Conservation (phyloP, 2,113 vertebrate species). For the Reinhardtius hippoglossoides region DNA sequence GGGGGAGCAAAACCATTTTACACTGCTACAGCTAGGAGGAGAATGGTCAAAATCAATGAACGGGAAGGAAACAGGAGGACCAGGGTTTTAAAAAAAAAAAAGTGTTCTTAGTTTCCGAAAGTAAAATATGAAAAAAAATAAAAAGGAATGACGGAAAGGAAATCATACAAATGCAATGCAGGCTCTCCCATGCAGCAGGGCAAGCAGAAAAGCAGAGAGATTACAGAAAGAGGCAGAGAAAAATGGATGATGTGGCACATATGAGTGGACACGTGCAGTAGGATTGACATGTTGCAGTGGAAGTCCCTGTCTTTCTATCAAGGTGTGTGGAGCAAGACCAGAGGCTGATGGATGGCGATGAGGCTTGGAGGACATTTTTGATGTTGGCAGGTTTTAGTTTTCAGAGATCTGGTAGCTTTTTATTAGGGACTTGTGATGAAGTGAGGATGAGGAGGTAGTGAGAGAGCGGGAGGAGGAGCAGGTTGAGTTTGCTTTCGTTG, state of each 20-base stretch:
- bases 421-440: slow-evolving; percentile 1
- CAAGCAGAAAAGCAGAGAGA: slow-evolving; percentile 46
- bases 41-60: slow-evolving; percentile 50
- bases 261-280: slow-evolving; percentile 79
- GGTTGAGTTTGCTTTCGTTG: slow-evolving; percentile 61
- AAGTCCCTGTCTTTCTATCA: slow-evolving; percentile 19
- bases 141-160: slow-evolving; percentile 5
- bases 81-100: slow-evolving; percentile 43
- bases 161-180: slow-evolving; percentile 67
- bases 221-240: slow-evolving; percentile 46
- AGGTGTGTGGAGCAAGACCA: background rate
- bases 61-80: slow-evolving; percentile 48
- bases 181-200: slow-evolving; percentile 81
- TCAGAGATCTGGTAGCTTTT: slow-evolving; percentile 31
- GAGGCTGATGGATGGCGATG: slow-evolving; percentile 29
- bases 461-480: slow-evolving; percentile 40
- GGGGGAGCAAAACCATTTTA: slow-evolving; percentile 40
- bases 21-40: slow-evolving; percentile 37
- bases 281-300: slow-evolving; percentile 56
- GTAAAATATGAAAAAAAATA: slow-evolving; percentile 21
- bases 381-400: slow-evolving; percentile 4
- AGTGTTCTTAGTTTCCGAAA: slow-evolving; percentile 28
- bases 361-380: slow-evolving; percentile 45
- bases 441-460: slow-evolving; percentile 43
- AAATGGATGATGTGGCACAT: slow-evolving; percentile 55